Percentiles rank a stretch among this genome's conserved stretches.
Conservation (phyloP, 2,888 invertebrate genomes). For the Thyatira batis region DNA sequence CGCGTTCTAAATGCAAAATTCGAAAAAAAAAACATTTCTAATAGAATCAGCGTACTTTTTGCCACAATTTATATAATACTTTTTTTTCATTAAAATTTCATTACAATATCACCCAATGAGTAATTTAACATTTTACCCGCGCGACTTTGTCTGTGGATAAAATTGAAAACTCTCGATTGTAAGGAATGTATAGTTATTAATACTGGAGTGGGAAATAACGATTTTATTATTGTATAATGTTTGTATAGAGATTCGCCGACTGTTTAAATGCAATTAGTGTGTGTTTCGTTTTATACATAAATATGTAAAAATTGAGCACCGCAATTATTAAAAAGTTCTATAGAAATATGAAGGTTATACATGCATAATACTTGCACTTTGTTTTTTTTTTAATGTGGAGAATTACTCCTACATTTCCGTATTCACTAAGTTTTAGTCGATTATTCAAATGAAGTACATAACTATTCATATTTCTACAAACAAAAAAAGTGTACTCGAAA, state of each 20-base stretch:
- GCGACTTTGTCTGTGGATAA: slow-evolving; percentile 56
- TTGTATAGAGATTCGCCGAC: slow-evolving; percentile 42
- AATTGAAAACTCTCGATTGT: slow-evolving; percentile 65
- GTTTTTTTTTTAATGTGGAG: slow-evolving; percentile 12
- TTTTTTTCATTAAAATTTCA: slow-evolving; percentile 50
- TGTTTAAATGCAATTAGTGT: slow-evolving; percentile 41
- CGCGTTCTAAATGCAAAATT: slow-evolving; percentile 64
- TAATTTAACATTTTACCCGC: slow-evolving; percentile 54
- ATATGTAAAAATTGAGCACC: slow-evolving; percentile 39
- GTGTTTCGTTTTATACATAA: slow-evolving; percentile 17
- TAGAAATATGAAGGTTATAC: slow-evolving; percentile 24
- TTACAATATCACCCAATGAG: slow-evolving; percentile 77
- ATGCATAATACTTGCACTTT: slow-evolving; percentile 8
- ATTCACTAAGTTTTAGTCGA: slow-evolving; percentile 15
- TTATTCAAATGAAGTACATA: slow-evolving; percentile 18
- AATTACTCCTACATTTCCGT: background rate
- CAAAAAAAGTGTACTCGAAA: slow-evolving; percentile 37
- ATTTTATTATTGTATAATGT: slow-evolving; percentile 24
- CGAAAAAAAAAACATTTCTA: slow-evolving; percentile 21
- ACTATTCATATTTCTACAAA: slow-evolving; percentile 31
- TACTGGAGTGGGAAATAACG: slow-evolving; percentile 57
- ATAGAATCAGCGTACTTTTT: slow-evolving; percentile 54
- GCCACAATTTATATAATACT: slow-evolving; percentile 73
- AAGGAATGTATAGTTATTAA: slow-evolving; percentile 77
- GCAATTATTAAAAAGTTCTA: slow-evolving; percentile 18